These are phyloP conservation scores for Diuraphis noxia DNA, from an alignment of 1,140 invertebrate species.

Conservation along the genomic window DNA sequence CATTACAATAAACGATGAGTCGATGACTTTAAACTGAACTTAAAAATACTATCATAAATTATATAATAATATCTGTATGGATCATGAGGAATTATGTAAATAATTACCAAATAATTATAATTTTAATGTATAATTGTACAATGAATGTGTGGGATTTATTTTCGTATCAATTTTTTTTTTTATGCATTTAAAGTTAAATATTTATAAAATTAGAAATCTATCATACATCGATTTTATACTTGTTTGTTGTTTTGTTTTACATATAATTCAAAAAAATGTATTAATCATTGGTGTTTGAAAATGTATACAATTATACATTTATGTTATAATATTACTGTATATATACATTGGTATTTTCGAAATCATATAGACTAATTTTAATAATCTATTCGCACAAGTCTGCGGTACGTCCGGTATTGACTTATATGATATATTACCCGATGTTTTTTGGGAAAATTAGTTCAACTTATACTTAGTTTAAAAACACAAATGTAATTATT, in stretches of 20 bases:
- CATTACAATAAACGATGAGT: neutral
- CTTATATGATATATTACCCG: neutral
- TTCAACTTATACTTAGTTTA: neutral
- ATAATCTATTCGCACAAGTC: neutral
- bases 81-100: neutral
- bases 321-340: neutral
- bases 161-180: neutral
- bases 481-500: neutral
- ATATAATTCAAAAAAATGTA: neutral
- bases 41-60: conserved; percentile 14
- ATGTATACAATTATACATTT: neutral
- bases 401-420: neutral
- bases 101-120: neutral
- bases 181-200: neutral
- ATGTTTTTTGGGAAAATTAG: neutral
- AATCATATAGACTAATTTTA: neutral
- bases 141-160: neutral
- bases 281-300: neutral
- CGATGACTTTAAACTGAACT: neutral
- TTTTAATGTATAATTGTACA: neutral
- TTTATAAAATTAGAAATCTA: neutral
- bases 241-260: neutral
- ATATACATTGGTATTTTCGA: neutral
- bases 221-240: no score
- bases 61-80: neutral